phyloP scores from a whole-genome alignment of 1,140 invertebrate genomes.

The Rhopalosiphum padi region DNA sequence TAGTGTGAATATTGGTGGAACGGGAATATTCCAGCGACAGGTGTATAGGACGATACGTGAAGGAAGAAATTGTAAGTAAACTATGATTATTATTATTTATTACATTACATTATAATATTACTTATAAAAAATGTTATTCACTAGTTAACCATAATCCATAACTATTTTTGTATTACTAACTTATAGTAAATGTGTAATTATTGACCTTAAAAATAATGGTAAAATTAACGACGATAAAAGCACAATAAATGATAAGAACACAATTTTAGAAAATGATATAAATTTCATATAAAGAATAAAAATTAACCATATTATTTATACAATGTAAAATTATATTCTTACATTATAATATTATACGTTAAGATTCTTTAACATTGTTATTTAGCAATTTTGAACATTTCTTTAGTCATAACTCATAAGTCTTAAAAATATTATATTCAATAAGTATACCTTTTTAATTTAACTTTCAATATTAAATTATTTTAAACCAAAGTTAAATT shows the following conservation, averaged over 20 bases:
- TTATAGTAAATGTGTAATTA: background rate
- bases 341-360: no score
- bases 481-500: background rate
- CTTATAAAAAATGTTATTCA: background rate
- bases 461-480: background rate
- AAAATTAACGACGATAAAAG: background rate
- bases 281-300: no score
- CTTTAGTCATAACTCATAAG: background rate
- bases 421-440: no score
- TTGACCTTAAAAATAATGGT: background rate
- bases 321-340: no score
- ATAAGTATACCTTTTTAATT: background rate
- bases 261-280: background rate
- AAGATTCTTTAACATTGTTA: background rate
- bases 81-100: background rate
- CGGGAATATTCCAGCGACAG: background rate
- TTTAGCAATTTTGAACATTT: background rate
- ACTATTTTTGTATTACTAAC: background rate
- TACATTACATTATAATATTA: background rate
- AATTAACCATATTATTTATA: no score
- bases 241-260: no score
- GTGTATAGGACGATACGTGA: background rate
- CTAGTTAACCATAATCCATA: background rate
- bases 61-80: constrained; percentile 1
- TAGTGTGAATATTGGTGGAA: constrained; percentile 14